Conservation (phyloP, 2,797 vertebrate species). For the Emydoidea blandingii region DNA sequence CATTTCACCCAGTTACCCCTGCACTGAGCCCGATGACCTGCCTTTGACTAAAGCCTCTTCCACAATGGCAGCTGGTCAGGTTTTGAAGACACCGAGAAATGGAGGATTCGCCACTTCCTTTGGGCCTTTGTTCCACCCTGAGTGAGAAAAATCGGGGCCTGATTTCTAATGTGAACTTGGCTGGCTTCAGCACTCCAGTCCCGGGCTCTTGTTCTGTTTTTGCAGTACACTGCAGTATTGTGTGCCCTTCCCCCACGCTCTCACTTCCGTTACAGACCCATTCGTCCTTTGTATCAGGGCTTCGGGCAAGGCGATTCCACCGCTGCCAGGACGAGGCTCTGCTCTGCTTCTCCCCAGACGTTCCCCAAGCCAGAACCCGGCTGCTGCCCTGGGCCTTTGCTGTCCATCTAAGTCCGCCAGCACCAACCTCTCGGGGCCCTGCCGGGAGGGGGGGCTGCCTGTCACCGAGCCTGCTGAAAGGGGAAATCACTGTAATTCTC, state of each 20-base stretch:
- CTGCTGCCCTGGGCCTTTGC: neutral
- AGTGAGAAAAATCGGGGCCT: neutral
- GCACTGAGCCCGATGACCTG: neutral
- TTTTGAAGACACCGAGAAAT: neutral
- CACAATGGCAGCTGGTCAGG: neutral
- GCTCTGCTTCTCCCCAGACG: neutral
- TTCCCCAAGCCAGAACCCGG: neutral
- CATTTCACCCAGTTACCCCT: neutral
- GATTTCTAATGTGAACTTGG: neutral
- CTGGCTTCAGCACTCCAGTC: neutral
- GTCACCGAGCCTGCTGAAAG: neutral
- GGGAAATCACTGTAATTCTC: neutral
- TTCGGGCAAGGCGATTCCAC: neutral
- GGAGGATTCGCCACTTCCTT: neutral
- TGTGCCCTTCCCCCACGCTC: neutral
- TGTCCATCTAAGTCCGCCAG: neutral
- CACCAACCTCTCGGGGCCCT: neutral
- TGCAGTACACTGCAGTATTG: too few relatives aligned
- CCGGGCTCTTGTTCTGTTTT: neutral
- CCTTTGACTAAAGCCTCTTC: neutral
- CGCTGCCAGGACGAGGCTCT: neutral
- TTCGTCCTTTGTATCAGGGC: neutral
- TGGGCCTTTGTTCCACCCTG: neutral
- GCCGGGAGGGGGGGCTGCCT: neutral
- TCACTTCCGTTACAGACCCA: neutral